Base-by-base conservation (phyloP, 2,113 vertebrate species). In the Myocastor coypus region DNA sequence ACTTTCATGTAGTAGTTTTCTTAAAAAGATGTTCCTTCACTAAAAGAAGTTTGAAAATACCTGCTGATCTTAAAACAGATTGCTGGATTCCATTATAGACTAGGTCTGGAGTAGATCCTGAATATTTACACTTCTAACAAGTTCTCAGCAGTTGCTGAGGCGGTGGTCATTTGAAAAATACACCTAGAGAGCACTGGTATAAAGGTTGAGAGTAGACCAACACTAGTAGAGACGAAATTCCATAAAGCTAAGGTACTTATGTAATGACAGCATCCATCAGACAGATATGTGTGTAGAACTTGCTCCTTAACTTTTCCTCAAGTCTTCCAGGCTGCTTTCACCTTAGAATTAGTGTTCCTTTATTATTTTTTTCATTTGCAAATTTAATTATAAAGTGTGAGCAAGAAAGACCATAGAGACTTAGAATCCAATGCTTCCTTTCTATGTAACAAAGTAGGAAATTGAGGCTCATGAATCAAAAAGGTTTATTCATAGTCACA, bases 11-110 rank as follows among this genome's bases (percentile, higher is more conserved):
- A 50, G 42, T 77, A 13, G 50, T 78, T 78, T 14, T 50, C 42
- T 55, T 50, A 17, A 40, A 61, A 75, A 32, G 32, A 17, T 32
- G 5, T 5, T 87, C n/a, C 8, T 37, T 83, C 7, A 10, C 34
- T 93, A 52, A n/a, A 89, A 64, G 55, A 80, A 71, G 14, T 89
- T 71, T 93, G 64, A 71, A 93, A 81, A 90, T 66, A 88, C 63
- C 42, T 52, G 26, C 8, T 71, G 7, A 16, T 30, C 40, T 89
- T 63, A 78, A 89, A 84, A 84, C 19, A 81, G 26, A 88, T 95
- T 92, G 73, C 17, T 50, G 52, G 34, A 28, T n/a, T 77, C 30
- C 4, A 87, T 37, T 24, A 57, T 17, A 68, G 42, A 64, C 28
- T 73, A 87, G 28, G 7, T 50, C 34, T 57, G n/a, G 87, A 92